These are phyloP conservation scores for Zygothrica quintamaculata DNA, from an alignment of 2,888 invertebrate genomes.

Conservation along the genomic window DNA sequence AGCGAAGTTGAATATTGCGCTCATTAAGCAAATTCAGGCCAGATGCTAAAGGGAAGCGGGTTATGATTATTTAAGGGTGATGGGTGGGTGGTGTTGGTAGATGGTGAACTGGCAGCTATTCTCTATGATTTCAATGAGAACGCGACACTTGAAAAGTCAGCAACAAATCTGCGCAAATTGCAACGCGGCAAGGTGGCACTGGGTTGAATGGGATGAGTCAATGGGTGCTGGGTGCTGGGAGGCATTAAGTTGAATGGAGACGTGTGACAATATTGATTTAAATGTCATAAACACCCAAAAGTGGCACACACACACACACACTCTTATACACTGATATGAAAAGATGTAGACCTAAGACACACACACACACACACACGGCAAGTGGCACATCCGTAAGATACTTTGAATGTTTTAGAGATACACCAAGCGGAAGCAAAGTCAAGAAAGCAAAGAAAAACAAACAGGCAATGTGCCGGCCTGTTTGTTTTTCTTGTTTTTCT, in stretches of 20 bases:
- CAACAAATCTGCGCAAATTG: conserved; percentile 60
- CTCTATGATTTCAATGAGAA: conserved; percentile 59
- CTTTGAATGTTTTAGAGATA: conserved; percentile 75
- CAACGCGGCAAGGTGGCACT: conserved; percentile 15
- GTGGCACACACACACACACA: conserved; percentile 46
- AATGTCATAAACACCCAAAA: conserved; percentile 78
- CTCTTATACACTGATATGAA: background rate
- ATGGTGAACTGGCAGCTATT: conserved; percentile 26
- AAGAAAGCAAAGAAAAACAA: conserved; percentile 64
- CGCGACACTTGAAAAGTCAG: conserved; percentile 59
- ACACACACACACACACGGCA: conserved; percentile 45
- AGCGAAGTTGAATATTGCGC: conserved; percentile 60
- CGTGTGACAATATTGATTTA: conserved; percentile 78
- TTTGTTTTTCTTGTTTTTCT: too few relatives aligned
- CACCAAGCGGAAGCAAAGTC: conserved; percentile 72
- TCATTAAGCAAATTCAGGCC: conserved; percentile 76
- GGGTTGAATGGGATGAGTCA: background rate
- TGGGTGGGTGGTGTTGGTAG: too few relatives aligned
- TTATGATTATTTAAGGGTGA: background rate
- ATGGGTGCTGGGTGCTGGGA: background rate
- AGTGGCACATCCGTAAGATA: conserved; percentile 79
- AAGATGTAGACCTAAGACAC: too few relatives aligned
- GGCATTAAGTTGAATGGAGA: conserved; percentile 15
- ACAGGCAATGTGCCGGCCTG: conserved; percentile 44
- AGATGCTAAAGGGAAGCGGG: conserved; percentile 6